These are phyloP conservation scores for Percopsis omiscomaycus DNA, from an alignment of 2,797 vertebrate species.

Conservation along the genomic window DNA sequence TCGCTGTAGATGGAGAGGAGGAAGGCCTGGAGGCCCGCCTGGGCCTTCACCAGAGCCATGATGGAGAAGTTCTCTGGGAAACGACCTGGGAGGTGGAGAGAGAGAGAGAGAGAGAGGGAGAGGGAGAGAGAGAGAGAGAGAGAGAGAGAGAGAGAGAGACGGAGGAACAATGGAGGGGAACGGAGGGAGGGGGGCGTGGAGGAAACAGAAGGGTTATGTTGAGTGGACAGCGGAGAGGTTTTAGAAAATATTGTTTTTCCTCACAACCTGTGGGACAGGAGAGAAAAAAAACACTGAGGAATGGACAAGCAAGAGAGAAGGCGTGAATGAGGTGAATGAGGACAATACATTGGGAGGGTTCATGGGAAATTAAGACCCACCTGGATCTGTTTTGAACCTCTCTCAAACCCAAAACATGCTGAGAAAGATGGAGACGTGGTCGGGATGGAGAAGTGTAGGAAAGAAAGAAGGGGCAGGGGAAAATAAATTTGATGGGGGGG, in stretches of 20 bases:
- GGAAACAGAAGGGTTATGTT: no score
- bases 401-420: no score
- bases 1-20: slow-evolving; percentile 88
- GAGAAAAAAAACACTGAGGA: no score
- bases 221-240: no score
- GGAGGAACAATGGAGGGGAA: background rate
- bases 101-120: background rate
- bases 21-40: slow-evolving; percentile 84
- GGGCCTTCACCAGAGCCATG: slow-evolving; percentile 85
- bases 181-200: no score
- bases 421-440: background rate
- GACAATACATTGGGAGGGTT: no score
- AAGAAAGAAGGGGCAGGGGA: background rate
- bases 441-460: background rate
- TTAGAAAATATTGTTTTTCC: no score
- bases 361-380: no score
- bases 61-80: slow-evolving; percentile 93
- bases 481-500: background rate
- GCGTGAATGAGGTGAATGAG: no score
- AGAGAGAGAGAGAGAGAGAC: slow-evolving; percentile 1
- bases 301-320: no score
- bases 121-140: background rate
- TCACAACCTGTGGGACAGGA: no score
- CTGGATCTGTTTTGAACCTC: no score
- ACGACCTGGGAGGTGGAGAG: slow-evolving; percentile 64